phyloP scores from a whole-genome alignment of 2,113 vertebrate species.

The Varanus salvator region DNA sequence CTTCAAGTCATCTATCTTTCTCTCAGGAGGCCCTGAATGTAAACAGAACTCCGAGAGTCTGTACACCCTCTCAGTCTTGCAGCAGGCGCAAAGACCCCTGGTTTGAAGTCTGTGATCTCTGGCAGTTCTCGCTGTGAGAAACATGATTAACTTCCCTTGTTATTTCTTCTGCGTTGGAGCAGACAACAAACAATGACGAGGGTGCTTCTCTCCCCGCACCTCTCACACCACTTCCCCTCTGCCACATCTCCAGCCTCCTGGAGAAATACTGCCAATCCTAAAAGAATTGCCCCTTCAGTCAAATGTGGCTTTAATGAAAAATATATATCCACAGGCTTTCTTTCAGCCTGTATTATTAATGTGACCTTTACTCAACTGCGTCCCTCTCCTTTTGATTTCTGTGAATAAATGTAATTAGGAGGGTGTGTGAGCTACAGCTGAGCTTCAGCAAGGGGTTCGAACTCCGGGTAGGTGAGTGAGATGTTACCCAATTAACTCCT shows the following conservation, averaged over 20 bases:
- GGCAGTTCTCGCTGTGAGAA: not conserved
- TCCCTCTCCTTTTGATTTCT: conserved; percentile 64
- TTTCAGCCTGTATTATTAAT: conserved; percentile 67
- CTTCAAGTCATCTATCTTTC: not conserved
- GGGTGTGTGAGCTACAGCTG: conserved; percentile 9
- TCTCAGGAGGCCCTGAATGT: not conserved
- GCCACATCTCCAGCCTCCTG: conserved; percentile 43
- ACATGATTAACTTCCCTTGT: conserved; percentile 25
- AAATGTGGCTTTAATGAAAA: conserved; percentile 68
- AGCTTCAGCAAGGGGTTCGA: conserved; percentile 5
- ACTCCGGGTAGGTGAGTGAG: conserved; percentile 14
- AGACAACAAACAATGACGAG: conserved; percentile 53
- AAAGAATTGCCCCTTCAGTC: conserved; percentile 63
- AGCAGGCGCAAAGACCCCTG: conserved; percentile 21
- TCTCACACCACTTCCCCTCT: accelerated
- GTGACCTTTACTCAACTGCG: conserved; percentile 69
- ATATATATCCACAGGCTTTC: conserved; percentile 62
- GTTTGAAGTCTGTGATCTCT: not conserved
- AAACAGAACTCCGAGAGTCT: not conserved
- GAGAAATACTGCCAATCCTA: conserved; percentile 58
- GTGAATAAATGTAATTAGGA: conserved; percentile 68
- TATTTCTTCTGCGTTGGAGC: conserved; percentile 47
- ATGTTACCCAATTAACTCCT: conserved; percentile 81
- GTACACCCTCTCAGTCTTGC: not conserved
- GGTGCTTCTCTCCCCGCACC: not conserved